A percentile compares a stretch with the other conserved stretches of the same genome.
Conservation (phyloP, 2,888 invertebrate species). For the Amphipyra tragopoginis region DNA sequence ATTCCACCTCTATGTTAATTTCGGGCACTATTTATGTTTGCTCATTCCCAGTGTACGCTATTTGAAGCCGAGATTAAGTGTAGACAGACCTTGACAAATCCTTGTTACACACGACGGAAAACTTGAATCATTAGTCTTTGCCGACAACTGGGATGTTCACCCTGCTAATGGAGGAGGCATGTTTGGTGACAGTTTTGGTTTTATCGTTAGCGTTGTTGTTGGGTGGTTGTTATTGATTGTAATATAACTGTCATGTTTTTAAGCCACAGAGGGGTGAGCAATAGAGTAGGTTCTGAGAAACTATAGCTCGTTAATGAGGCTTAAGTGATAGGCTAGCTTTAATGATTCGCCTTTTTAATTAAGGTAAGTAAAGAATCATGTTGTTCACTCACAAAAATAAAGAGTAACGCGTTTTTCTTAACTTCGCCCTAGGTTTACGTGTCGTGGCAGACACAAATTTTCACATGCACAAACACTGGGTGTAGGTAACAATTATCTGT, state of each 20-base stretch:
- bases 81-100: conserved; percentile 73
- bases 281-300: no score
- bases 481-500: no score
- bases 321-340: no score
- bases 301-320: no score
- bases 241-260: not conserved
- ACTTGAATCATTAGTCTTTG: conserved; percentile 73
- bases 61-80: conserved; percentile 67
- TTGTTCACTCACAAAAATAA: no score
- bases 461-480: no score
- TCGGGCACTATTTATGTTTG: conserved; percentile 48
- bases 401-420: no score
- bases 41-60: conserved; percentile 45
- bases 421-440: no score
- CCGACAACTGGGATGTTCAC: conserved; percentile 43
- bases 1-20: conserved; percentile 36
- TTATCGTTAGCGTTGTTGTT: conserved; percentile 6
- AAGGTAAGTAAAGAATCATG: no score
- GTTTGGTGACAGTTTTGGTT: conserved; percentile 29
- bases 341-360: no score
- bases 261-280: no score
- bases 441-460: no score
- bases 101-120: conserved; percentile 68
- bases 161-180: conserved; percentile 65
- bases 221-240: conserved; percentile 6